Conservation (phyloP, 1,140 invertebrate species). For the Semibalanus balanoides region DNA sequence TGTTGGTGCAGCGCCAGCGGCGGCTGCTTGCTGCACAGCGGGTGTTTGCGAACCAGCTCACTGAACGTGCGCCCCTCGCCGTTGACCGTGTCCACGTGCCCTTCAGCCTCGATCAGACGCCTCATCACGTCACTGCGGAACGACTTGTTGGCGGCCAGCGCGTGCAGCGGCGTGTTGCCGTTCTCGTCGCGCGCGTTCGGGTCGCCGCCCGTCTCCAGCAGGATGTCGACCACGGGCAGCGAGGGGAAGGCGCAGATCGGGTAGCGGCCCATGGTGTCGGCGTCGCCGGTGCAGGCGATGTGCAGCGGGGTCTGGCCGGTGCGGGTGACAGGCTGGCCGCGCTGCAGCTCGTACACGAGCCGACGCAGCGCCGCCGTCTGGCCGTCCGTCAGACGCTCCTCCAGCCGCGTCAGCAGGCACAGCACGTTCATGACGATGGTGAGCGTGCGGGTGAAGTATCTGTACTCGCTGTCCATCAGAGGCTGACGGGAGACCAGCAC, state of each 20-base stretch:
- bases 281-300: conserved; percentile 51
- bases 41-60: neutral
- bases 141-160: conserved; percentile 47
- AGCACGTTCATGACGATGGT: conserved; percentile 72
- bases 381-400: conserved; percentile 25
- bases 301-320: conserved; percentile 59
- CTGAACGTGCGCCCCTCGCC: conserved; percentile 54
- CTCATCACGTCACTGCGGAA: conserved; percentile 43
- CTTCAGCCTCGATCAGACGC: conserved; percentile 55
- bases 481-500: neutral
- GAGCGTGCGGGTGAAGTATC: conserved; percentile 62
- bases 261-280: conserved; percentile 45
- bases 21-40: conserved; percentile 1
- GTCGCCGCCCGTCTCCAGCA: conserved; percentile 68
- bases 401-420: conserved; percentile 49
- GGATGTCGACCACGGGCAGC: conserved; percentile 51
- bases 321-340: neutral
- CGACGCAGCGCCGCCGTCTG: conserved; percentile 37
- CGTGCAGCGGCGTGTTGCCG: conserved; percentile 67
- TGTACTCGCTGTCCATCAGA: conserved; percentile 21
- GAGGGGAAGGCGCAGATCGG: conserved; percentile 60
- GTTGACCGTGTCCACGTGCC: conserved; percentile 78
- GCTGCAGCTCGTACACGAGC: conserved; percentile 2
- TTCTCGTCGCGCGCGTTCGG: conserved; percentile 55
- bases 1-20: neutral